phyloP scores from a whole-genome alignment of 2,888 invertebrate species.

The Cyclophora punctaria region DNA sequence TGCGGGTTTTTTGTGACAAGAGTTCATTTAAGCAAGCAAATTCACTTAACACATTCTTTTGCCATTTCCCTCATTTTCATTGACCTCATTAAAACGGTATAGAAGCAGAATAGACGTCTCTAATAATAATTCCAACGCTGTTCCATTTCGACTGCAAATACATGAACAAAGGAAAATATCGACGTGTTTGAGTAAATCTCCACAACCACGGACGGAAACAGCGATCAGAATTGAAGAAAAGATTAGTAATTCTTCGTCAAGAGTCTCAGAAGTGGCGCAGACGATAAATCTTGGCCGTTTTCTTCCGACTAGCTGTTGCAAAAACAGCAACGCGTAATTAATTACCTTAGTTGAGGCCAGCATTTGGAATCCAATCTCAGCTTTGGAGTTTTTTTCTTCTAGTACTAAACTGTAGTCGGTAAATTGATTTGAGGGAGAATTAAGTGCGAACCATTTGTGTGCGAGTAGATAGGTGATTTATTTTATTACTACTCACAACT shows the following conservation, averaged over 20 bases:
- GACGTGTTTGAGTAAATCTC: no score
- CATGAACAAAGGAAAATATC: no score
- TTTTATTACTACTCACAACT: background rate
- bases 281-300: constrained; percentile 64
- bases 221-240: constrained; percentile 66
- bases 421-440: constrained; percentile 39
- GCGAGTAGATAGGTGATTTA: background rate
- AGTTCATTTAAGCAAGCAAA: no score
- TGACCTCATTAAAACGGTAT: no score
- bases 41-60: no score
- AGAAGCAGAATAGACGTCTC: no score
- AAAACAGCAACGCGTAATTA: constrained; percentile 65
- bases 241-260: constrained; percentile 55
- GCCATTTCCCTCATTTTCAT: no score
- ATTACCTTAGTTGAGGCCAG: constrained; percentile 55
- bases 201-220: constrained; percentile 45
- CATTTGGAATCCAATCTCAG: constrained; percentile 60
- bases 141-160: no score
- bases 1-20: no score
- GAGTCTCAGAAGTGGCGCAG: constrained; percentile 43
- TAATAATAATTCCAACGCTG: no score
- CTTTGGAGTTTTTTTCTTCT: constrained; percentile 60
- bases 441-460: constrained; percentile 13
- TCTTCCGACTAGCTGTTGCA: constrained; percentile 54
- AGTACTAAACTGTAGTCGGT: constrained; percentile 40